Evolutionary conservation across 1,140 invertebrate genomes (phyloP).

Genomic region (Druon quercuslanigerum): DNA sequence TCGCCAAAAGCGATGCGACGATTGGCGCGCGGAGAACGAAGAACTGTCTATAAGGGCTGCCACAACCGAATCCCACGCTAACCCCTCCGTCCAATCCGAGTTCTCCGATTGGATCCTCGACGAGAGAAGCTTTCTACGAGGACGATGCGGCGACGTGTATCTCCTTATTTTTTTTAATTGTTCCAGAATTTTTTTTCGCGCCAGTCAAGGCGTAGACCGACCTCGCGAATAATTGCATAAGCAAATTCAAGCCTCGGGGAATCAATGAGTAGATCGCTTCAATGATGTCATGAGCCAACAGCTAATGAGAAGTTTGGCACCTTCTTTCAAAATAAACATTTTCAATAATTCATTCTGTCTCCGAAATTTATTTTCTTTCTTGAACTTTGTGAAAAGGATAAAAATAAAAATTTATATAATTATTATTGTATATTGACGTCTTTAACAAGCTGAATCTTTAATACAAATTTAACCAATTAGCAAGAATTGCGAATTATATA

Average conservation of each 20-base stretch:
- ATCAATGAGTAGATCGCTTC: not conserved
- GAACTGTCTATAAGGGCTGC: constrained; percentile 55
- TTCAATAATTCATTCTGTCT: too few relatives aligned
- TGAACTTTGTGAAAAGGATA: too few relatives aligned
- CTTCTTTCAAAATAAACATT: not conserved
- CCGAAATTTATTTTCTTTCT: too few relatives aligned
- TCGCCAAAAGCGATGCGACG: constrained; percentile 39
- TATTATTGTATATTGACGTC: too few relatives aligned
- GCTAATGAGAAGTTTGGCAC: not conserved
- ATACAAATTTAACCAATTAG: too few relatives aligned
- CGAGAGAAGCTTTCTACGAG: constrained; percentile 22
- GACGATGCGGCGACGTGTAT: constrained; percentile 25
- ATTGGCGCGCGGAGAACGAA: constrained; percentile 45
- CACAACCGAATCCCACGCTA: constrained; percentile 46
- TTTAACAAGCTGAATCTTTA: too few relatives aligned
- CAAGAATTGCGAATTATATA: too few relatives aligned
- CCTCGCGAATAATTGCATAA: constrained; percentile 1
- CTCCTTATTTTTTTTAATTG: constrained; percentile 28
- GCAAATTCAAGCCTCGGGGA: not conserved
- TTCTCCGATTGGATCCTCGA: constrained; percentile 32
- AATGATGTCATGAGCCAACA: not conserved
- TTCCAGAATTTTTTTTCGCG: constrained; percentile 17
- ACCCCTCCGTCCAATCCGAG: constrained; percentile 48
- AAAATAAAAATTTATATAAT: too few relatives aligned
- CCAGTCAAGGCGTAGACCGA: constrained; percentile 4